Base-by-base conservation (phyloP, 2,113 vertebrate species). In the Silurus asotus region DNA sequence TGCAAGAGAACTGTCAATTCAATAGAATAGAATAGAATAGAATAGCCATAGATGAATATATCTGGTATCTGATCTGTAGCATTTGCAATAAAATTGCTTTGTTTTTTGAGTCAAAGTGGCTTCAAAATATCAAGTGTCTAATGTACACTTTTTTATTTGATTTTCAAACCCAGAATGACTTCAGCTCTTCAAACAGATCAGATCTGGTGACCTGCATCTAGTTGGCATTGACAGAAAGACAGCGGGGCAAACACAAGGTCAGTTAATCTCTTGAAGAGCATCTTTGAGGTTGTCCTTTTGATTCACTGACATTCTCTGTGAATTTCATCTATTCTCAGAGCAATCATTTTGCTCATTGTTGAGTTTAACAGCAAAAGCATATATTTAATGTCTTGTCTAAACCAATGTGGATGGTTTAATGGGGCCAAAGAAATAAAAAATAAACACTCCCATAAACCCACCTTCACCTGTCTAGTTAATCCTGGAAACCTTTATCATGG, bases 151-250 rank as follows among this genome's bases (percentile, higher is more conserved):
- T 45, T 28, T 14, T 37, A 37, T 37, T 37, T 37, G 37, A 37
- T 37, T 37, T 37, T 37, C 2, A 56, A 56, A 56, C 13, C 55
- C 8, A 9, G 13, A 72, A 72, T 9, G 7, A 49, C 8, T 8
- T 69, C 15, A 74, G 11, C 48, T 53, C 11, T 76, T 76, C 20
- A 53, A 49, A 76, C 49, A 15, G 58, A n/a, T 84, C 82, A 75
- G 11, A 14, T 55, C 51, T 53, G 10, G n/a, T 64, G 55, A 59
- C 48, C 65, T 61, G 14, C 53, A 23, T 65, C 76, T 14, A 19
- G 10, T 15, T 20, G 59, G 58, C 87, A 58, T 51, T 61, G 69
- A 65, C 56, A 17, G 78, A 70, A 86, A 48, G 23, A 83, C 74
- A 87, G 78, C 23, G 51, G 28, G 23, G 74, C 5, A 58, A 83